These are phyloP conservation scores for Tyrophagus putrescentiae DNA, from an alignment of 1,140 invertebrate genomes.

Conservation along the genomic window DNA sequence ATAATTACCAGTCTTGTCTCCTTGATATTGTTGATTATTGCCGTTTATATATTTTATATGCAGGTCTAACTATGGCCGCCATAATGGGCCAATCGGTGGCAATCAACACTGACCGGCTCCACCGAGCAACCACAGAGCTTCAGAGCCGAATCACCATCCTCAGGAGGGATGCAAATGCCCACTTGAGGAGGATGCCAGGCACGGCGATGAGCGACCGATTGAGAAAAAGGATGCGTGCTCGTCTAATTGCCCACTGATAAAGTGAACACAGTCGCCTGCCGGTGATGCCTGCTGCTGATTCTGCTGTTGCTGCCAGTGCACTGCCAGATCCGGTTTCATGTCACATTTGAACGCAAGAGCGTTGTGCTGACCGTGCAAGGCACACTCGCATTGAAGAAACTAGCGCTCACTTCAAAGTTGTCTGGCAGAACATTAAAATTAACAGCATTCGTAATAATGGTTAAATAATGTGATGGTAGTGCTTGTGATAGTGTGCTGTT, in stretches of 20 bases:
- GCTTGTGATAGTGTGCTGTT: no score
- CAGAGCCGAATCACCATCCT: not conserved
- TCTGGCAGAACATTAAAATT: constrained; percentile 9
- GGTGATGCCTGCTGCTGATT: no score
- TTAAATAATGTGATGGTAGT: no score
- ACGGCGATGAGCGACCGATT: constrained; percentile 7
- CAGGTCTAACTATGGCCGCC: not conserved
- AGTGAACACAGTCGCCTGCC: not conserved
- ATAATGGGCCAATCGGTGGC: constrained; percentile 13
- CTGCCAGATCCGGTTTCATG: constrained; percentile 10
- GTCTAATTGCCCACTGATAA: not conserved
- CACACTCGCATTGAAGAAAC: not conserved
- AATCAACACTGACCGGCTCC: constrained; percentile 1
- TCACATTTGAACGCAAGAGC: not conserved
- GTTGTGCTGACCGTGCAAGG: not conserved
- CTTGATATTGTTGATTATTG: constrained; percentile 8
- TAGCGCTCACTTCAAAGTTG: not conserved
- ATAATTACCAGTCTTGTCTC: constrained; percentile 10
- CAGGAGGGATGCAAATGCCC: not conserved
- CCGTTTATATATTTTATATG: not conserved
- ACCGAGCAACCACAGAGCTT: no score
- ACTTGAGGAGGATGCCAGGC: not conserved
- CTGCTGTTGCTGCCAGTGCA: not conserved
- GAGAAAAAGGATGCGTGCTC: constrained; percentile 14
- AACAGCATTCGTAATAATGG: constrained; percentile 7